Evolutionary conservation across 2,797 vertebrate species (phyloP), one percentile per base, ranked within the genome.

Genomic region (Mus spretus): DNA sequence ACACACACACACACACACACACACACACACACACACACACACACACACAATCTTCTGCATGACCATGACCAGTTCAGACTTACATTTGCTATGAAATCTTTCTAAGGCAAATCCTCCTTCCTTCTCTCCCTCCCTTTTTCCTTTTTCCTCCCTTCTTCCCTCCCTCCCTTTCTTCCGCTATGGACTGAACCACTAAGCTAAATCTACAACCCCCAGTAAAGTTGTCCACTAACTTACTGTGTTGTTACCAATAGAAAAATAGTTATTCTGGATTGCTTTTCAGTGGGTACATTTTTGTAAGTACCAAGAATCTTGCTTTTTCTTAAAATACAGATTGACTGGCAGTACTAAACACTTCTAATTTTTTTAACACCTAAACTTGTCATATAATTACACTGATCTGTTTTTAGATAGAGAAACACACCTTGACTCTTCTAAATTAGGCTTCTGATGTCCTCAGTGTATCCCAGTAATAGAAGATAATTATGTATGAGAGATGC

Each of bases 311-410:
- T 85, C 19, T 97, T 92, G 26, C 53, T 34, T 78, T 67, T 87
- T 79, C 79, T 89, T 80, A 22, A 50, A 86, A 83, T 72, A 72
- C 14, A 80, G 55, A 37, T 92, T 89, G 74, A 80, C 13, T 74
- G 53, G 59, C 83, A 95, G 78, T 89, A 59, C n/a, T 84, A 92
- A 88, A 93, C n/a, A 89, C n/a, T 75, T 91, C 63, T 7, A 86
- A 50, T 79, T 97, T 81, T 81, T 90, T 34, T 93, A 88, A 40
- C 2, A 88, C 24, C 75, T 79, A 72, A 93, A 70, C 77, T 94
- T 95, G n/a, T 83, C 63, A 80, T 95, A 63, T 89, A 96, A 61
- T 92, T 85, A 26, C 26, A 92, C 53, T 90, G 63, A 55, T 61
- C 89, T 80, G 40, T 89, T 55, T 86, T 55, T 91, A 92, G 80